Evolutionary conservation across 2,113 vertebrate species (phyloP).

Genomic region (Gymnorhina tibicen): DNA sequence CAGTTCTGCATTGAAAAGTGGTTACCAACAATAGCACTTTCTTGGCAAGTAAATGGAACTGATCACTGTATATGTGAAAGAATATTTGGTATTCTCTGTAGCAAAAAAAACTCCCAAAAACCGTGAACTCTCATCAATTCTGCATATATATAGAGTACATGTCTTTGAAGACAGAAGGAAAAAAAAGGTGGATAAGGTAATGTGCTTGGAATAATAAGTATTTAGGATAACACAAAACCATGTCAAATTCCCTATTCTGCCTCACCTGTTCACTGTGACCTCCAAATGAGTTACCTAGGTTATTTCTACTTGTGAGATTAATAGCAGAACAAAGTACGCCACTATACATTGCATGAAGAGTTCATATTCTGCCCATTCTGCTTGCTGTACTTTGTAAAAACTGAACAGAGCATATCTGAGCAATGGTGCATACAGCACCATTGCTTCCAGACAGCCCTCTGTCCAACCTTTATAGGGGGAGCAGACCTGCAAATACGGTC

Average conservation of each 20-base stretch:
- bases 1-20: not conserved
- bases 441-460: not conserved
- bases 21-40: not conserved
- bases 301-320: not conserved
- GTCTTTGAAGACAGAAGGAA: not conserved
- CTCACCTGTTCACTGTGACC: not conserved
- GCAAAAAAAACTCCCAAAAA: not conserved
- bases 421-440: not conserved
- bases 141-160: not conserved
- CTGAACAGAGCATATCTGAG: not conserved
- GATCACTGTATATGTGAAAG: not conserved
- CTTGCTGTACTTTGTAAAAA: not conserved
- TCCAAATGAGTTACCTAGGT: not conserved
- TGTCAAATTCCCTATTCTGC: not conserved
- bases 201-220: not conserved
- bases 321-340: not conserved
- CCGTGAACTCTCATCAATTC: not conserved
- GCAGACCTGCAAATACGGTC: not conserved
- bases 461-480: not conserved
- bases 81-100: not conserved
- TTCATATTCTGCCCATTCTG: not conserved
- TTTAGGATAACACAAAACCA: not conserved
- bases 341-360: not conserved
- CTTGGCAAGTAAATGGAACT: not conserved
- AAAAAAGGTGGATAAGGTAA: not conserved